Evolutionary conservation across 2,113 vertebrate genomes (phyloP).

Genomic region (Meles meles): DNA sequence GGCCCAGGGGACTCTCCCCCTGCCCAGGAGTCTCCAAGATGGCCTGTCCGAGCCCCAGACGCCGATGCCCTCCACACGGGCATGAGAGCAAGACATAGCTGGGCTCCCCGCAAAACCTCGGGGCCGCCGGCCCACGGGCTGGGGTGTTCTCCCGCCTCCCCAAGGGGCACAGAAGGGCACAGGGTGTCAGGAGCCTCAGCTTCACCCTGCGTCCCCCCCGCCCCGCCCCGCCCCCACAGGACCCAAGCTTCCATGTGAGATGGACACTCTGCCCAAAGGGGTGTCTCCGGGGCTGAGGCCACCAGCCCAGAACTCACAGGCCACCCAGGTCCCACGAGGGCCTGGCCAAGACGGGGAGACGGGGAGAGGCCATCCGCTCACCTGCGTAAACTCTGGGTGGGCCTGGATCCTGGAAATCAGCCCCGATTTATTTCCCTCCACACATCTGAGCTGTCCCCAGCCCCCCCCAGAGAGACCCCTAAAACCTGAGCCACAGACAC

Average conservation of each 20-base stretch:
- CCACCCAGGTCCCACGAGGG: neutral
- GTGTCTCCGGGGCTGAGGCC: rapidly evolving
- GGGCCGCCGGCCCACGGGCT: neutral
- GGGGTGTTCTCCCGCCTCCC: neutral
- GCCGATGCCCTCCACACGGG: rapidly evolving
- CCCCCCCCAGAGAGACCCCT: neutral
- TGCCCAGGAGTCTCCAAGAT: neutral
- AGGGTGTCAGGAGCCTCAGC: rapidly evolving
- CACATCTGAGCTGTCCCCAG: neutral
- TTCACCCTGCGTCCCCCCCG: rapidly evolving
- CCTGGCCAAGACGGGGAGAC: neutral
- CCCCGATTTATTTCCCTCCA: rapidly evolving
- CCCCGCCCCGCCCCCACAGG: rapidly evolving
- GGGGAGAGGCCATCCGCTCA: neutral
- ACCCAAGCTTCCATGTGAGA: rapidly evolving
- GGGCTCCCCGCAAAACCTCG: rapidly evolving
- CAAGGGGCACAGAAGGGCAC: neutral
- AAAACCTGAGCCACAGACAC: rapidly evolving
- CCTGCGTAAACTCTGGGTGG: rapidly evolving
- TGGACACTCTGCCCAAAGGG: rapidly evolving
- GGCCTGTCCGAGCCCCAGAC: rapidly evolving
- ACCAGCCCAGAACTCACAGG: neutral
- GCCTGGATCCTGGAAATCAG: rapidly evolving
- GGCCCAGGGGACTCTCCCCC: too few relatives aligned
- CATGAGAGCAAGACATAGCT: rapidly evolving